A percentile compares a stretch with the other conserved stretches of the same genome.
These are phyloP conservation scores for Macrophya annulata DNA, from an alignment of 2,888 invertebrate species.

Conservation along the genomic window DNA sequence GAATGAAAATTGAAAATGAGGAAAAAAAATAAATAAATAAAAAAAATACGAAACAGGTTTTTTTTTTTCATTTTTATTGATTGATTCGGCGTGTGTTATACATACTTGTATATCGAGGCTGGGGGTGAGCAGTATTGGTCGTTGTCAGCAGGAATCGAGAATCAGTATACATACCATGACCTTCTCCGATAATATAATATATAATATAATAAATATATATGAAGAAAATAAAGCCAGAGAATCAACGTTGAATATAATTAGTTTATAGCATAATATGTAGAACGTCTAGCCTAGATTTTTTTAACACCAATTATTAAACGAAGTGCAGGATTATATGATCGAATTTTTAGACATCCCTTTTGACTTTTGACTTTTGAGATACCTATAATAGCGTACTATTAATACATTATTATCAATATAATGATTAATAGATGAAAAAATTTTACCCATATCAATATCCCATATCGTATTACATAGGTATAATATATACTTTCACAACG, in stretches of 20 bases:
- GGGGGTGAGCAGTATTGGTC: neutral
- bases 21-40: neutral
- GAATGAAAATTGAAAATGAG: conserved; percentile 1
- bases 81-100: neutral
- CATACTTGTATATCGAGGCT: neutral
- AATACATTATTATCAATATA: neutral
- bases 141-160: neutral
- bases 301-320: conserved; percentile 35
- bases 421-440: neutral
- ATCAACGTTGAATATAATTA: conserved; percentile 14
- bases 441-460: conserved; percentile 36
- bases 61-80: neutral
- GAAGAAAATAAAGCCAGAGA: neutral
- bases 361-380: conserved; percentile 43
- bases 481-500: conserved; percentile 16
- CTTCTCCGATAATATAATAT: conserved; percentile 8
- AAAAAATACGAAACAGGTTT: neutral
- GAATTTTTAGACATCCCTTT: conserved; percentile 46
- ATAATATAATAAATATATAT: neutral
- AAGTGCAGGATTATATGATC: conserved; percentile 43
- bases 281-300: conserved; percentile 54
- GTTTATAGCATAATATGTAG: conserved; percentile 39
- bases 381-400: conserved; percentile 13
- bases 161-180: neutral
- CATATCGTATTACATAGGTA: conserved; percentile 33